A percentile compares a stretch with the other conserved stretches of the same genome.
These are phyloP conservation scores for Paraescarpia echinospica DNA, from an alignment of 1,140 invertebrate species.

Conservation along the genomic window DNA sequence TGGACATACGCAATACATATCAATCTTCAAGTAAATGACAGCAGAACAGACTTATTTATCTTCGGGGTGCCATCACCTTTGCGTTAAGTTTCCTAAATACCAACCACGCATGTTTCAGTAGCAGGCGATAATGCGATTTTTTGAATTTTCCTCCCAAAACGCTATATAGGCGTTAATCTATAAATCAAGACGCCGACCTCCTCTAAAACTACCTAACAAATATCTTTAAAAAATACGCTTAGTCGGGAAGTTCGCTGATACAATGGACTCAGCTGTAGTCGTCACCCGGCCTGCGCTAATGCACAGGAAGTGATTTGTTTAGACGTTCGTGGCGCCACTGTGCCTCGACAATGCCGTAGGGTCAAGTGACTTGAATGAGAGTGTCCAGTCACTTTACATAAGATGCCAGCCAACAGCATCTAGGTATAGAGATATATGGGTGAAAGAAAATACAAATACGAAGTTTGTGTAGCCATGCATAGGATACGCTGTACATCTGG, in stretches of 20 bases:
- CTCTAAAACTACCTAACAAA: background rate
- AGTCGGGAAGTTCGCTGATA: background rate
- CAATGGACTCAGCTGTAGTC: background rate
- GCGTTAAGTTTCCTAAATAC: background rate
- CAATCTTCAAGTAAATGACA: background rate
- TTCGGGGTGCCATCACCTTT: background rate
- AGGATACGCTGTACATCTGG: too few relatives aligned
- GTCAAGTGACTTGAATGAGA: background rate
- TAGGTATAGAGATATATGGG: background rate
- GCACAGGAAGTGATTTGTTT: background rate
- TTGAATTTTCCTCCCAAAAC: too few relatives aligned
- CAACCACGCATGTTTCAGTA: background rate
- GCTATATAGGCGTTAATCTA: too few relatives aligned
- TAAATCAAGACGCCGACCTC: background rate
- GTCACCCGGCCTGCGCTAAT: background rate
- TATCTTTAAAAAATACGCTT: background rate
- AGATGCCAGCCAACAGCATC: background rate
- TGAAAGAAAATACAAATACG: too few relatives aligned
- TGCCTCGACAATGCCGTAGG: background rate
- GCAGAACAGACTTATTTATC: background rate
- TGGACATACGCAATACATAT: background rate
- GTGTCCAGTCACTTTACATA: background rate
- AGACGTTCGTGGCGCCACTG: background rate
- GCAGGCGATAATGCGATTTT: too few relatives aligned
- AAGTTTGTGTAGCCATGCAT: too few relatives aligned